A percentile compares a stretch with the other conserved stretches of the same genome.
These are phyloP conservation scores for Sabatieria punctata DNA, from an alignment of 2,888 invertebrate genomes.

Conservation along the genomic window DNA sequence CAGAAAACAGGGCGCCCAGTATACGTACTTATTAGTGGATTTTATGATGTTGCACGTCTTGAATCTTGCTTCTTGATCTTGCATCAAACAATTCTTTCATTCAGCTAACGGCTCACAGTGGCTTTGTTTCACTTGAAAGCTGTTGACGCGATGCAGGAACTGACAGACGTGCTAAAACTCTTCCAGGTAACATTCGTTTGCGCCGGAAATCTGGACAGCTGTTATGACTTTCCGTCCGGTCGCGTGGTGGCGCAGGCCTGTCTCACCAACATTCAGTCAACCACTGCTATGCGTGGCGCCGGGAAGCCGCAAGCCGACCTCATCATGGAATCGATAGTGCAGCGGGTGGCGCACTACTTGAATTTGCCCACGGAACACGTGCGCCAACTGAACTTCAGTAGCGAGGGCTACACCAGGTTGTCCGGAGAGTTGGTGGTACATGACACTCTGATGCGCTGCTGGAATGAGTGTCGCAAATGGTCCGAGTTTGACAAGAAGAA, in stretches of 20 bases:
- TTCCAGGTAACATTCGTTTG: neutral
- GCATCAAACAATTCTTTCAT: too few species aligned
- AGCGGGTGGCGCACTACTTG: too few species aligned
- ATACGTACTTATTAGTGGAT: too few species aligned
- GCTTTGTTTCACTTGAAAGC: too few species aligned
- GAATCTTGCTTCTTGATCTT: too few species aligned
- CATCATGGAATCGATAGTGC: too few species aligned
- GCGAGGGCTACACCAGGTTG: neutral
- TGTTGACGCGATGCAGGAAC: too few species aligned
- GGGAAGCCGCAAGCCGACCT: too few species aligned
- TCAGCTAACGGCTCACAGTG: too few species aligned
- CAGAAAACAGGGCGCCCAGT: too few species aligned
- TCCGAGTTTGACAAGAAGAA: slow-evolving; percentile 48
- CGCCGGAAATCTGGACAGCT: slow-evolving; percentile 42
- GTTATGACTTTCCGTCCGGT: slow-evolving; percentile 55
- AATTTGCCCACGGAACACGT: slow-evolving; percentile 3
- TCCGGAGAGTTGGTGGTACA: slow-evolving; percentile 1
- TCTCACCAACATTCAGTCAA: slow-evolving; percentile 70
- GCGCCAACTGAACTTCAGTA: slow-evolving; percentile 3
- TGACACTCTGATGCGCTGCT: slow-evolving; percentile 43
- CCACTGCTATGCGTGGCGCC: slow-evolving; percentile 73
- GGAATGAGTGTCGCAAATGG: slow-evolving; percentile 54
- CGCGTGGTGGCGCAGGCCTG: slow-evolving; percentile 50
- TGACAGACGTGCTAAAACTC: too few species aligned
- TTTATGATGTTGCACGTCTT: too few species aligned